Evolutionary conservation across 1,140 invertebrate species (phyloP).

Genomic region (Zaprionus davidi): DNA sequence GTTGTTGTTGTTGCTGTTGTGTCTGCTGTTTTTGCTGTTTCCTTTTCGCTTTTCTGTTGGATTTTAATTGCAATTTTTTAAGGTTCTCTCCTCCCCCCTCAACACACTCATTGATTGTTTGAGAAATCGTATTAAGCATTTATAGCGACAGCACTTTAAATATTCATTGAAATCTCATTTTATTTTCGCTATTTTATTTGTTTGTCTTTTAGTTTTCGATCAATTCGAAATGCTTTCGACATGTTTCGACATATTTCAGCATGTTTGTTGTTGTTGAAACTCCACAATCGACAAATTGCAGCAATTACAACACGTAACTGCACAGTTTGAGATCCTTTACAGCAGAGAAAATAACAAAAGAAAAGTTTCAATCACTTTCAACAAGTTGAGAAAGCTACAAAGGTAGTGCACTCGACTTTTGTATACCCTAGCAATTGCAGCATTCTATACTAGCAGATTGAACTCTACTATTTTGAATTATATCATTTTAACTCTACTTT

Average conservation of each 20-base stretch:
- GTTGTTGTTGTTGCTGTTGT: not conserved
- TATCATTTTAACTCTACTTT: too few relatives aligned
- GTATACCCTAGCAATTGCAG: too few relatives aligned
- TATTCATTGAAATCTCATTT: conserved; percentile 27
- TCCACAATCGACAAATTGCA: conserved; percentile 31
- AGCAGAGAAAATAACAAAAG: not conserved
- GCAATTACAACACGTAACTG: conserved; percentile 5
- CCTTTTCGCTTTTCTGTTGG: conserved; percentile 15
- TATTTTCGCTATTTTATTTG: not conserved
- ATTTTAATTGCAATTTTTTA: conserved; percentile 47
- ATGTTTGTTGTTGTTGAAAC: conserved; percentile 25
- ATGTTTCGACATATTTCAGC: conserved; percentile 4
- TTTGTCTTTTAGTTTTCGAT: not conserved
- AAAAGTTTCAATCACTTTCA: conserved; percentile 2
- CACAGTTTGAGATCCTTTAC: not conserved
- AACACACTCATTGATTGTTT: conserved; percentile 22
- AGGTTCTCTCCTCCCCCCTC: not conserved
- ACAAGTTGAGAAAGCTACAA: not conserved
- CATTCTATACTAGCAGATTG: too few relatives aligned
- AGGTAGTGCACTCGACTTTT: too few relatives aligned
- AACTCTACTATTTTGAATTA: too few relatives aligned
- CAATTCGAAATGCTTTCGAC: conserved; percentile 7
- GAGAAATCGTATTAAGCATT: conserved; percentile 10
- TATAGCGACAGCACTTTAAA: conserved; percentile 15
- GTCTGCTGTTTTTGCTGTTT: not conserved